Conservation (phyloP, 2,888 invertebrate genomes). For the Mythimna loreyi region DNA sequence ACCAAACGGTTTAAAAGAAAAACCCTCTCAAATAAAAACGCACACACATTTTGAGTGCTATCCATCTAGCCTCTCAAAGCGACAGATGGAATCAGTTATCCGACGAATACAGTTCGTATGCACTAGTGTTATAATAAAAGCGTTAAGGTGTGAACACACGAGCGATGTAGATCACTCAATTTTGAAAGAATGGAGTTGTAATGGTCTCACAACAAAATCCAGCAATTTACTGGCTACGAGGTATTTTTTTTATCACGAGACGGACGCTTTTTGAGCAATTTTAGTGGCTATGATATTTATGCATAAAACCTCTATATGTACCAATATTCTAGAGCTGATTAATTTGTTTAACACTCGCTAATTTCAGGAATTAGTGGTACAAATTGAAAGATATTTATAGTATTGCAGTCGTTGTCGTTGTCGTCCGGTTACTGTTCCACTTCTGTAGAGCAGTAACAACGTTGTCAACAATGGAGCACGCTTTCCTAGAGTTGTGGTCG, state of each 20-base stretch:
- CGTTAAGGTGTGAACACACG: constrained; percentile 21
- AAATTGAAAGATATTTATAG: too few relatives aligned
- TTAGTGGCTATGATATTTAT: too few relatives aligned
- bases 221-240: neutral
- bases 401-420: too few relatives aligned
- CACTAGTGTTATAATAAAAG: constrained; percentile 37
- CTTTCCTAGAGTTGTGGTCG: too few relatives aligned
- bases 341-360: too few relatives aligned
- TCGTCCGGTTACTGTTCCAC: too few relatives aligned
- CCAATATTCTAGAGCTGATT: too few relatives aligned
- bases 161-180: neutral
- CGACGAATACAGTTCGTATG: constrained; percentile 35
- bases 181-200: neutral
- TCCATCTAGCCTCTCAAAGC: constrained; percentile 43
- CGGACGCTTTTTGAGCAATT: too few relatives aligned
- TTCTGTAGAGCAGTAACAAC: too few relatives aligned
- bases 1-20: constrained; percentile 1
- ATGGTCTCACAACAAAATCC: neutral
- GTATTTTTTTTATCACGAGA: neutral
- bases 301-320: too few relatives aligned
- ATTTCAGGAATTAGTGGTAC: too few relatives aligned
- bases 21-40: constrained; percentile 1
- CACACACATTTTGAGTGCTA: constrained; percentile 36
- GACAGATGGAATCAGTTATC: constrained; percentile 53
- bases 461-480: too few relatives aligned